Percentiles rank a stretch among this genome's conserved stretches.
Conservation (phyloP, 2,113 vertebrate genomes). For the Fulica atra region DNA sequence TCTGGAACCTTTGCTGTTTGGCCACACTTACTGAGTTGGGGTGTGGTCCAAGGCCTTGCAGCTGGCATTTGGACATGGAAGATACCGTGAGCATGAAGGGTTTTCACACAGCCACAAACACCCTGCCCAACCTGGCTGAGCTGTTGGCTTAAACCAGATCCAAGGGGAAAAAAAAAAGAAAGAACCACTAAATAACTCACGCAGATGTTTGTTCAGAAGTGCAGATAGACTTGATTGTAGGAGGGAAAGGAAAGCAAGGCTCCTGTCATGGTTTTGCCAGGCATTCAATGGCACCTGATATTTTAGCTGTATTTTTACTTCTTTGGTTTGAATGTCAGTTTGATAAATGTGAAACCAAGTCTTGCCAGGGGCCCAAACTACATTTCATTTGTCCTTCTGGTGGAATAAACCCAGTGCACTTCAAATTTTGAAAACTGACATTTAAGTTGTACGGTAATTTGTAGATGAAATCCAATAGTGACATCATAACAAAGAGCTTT, state of each 20-base stretch:
- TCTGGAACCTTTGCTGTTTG: background rate
- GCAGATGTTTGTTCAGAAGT: conserved; percentile 5
- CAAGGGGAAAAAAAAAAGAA: background rate
- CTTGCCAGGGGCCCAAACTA: conserved; percentile 58
- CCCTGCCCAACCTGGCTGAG: background rate
- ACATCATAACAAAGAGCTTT: conserved; percentile 61
- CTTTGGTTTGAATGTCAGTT: conserved; percentile 58
- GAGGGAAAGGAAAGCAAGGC: conserved; percentile 19
- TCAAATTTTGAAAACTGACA: conserved; percentile 60
- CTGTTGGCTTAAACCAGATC: background rate
- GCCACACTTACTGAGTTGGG: background rate
- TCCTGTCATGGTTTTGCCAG: conserved; percentile 14
- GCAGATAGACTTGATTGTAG: conserved; percentile 19
- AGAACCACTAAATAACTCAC: background rate
- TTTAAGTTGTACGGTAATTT: conserved; percentile 60
- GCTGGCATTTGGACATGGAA: background rate
- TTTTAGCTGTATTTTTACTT: conserved; percentile 52
- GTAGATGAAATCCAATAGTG: conserved; percentile 54
- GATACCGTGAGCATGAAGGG: background rate
- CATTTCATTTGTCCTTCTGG: conserved; percentile 65
- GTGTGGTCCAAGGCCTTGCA: background rate
- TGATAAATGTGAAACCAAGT: conserved; percentile 64
- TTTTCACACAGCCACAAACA: conserved; percentile 22
- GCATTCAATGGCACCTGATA: conserved; percentile 42
- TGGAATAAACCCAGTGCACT: conserved; percentile 45